Base-by-base conservation (phyloP, 2,888 invertebrate genomes). In the Napeogenes inachia region DNA sequence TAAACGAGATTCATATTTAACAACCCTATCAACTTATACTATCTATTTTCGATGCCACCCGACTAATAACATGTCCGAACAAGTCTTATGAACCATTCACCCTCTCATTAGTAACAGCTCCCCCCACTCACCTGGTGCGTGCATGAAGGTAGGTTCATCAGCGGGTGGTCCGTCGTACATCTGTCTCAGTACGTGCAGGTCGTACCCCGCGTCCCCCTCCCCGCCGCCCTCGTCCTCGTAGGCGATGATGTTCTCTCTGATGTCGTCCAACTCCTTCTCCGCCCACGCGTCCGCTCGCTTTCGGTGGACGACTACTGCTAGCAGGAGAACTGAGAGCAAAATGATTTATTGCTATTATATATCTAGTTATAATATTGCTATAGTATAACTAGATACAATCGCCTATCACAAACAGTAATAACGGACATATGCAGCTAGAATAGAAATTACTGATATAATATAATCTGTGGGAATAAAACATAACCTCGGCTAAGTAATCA, bases 151-250 rank as follows among this genome's bases (percentile, higher is more conserved):
- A 4, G 89, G 84, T 56, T 92, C 92, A 3, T 88, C 89, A 60
- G 92, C 92, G 1, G 91, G 89, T 0, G 92, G 92, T 0, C 92
- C 92, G 65, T 93, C 93, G 63, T 93, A 93, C 89, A 93, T 92
- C 70, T 92, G 91, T 61, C 94, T 80, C 30, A 98, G 92, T 4
- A 97, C 95, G 66, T 95, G 95, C 63, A 98, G 92, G 80, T 98
- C 97, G 84, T 96, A 98, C 2, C 95, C 96, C 1, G 98, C 97
- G 80, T 99, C 99, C 0, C 97, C 97, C 82, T 99, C 98, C 79
- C 99, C 99, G 79, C 99, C 99, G 13, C 99, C 99, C 84, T 99
- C 99, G 76, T 99, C 99, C 78, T 98, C 97, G 78, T 99, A 99
- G 73, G 97, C 97, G 73, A 99, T 97, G 67, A 99, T 98, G 75